Conservation (phyloP, 2,888 invertebrate genomes). For the Heteromurus nitidus region DNA sequence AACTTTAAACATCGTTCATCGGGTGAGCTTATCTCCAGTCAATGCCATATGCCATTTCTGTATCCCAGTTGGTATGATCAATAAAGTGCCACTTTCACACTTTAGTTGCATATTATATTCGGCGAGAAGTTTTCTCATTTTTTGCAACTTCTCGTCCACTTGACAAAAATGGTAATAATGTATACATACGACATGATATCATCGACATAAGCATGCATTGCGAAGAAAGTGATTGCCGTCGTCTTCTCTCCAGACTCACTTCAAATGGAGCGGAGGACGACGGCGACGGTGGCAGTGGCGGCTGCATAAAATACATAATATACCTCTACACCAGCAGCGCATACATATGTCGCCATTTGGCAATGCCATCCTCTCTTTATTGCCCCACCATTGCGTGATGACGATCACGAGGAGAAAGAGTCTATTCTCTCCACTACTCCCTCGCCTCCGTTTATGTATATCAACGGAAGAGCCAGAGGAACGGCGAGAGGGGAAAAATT, state of each 20-base stretch:
- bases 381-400: conserved; percentile 6
- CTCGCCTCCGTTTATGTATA: background rate
- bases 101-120: background rate
- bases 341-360: conserved; percentile 22
- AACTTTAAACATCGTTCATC: no score
- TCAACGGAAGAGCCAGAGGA: background rate
- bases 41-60: no score
- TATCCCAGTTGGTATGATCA: background rate
- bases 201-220: background rate
- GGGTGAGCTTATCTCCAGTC: no score
- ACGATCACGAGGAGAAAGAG: conserved; percentile 19
- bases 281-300: background rate
- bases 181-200: background rate
- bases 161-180: conserved; percentile 9
- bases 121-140: conserved; percentile 1
- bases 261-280: background rate
- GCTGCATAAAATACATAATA: background rate
- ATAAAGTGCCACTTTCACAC: conserved; percentile 1
- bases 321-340: conserved; percentile 7
- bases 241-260: background rate
- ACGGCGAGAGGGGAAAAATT: background rate
- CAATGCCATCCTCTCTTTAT: conserved; percentile 21
- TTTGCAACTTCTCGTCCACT: conserved; percentile 1
- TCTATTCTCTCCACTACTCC: conserved; percentile 10
- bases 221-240: background rate